These are phyloP conservation scores for Mactromeris polynyma DNA, from an alignment of 2,888 invertebrate species.

Conservation along the genomic window DNA sequence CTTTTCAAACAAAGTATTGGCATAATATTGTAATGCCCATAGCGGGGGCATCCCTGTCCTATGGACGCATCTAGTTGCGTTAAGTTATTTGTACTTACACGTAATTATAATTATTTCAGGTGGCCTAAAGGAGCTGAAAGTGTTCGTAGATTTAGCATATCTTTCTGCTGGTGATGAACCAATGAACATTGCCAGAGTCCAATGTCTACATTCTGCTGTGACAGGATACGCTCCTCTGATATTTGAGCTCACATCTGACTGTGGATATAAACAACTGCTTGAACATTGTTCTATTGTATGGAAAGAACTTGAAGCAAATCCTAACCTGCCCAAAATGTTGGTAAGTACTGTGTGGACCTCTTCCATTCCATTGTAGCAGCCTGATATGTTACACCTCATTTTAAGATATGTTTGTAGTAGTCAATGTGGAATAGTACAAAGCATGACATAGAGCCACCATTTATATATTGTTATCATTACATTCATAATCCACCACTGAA, in stretches of 20 bases:
- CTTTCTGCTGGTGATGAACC: conserved; percentile 80
- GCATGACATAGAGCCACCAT: too few species aligned
- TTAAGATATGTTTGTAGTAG: too few species aligned
- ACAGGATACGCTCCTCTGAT: conserved; percentile 85
- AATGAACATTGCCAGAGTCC: conserved; percentile 82
- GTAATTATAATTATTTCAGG: conserved; percentile 53
- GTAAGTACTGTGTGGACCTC: conserved; percentile 59
- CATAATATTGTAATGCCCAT: too few species aligned
- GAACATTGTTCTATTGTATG: conserved; percentile 80
- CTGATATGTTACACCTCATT: too few species aligned
- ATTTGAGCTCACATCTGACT: conserved; percentile 76
- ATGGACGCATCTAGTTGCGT: too few species aligned
- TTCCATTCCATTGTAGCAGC: too few species aligned
- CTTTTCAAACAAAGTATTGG: too few species aligned
- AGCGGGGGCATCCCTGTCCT: too few species aligned
- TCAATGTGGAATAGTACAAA: too few species aligned
- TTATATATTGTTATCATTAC: too few species aligned
- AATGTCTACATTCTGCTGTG: conserved; percentile 82
- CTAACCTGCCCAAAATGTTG: conserved; percentile 80
- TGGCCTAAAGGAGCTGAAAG: conserved; percentile 79
- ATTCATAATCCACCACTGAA: too few species aligned
- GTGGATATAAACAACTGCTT: conserved; percentile 75
- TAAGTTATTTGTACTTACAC: too few species aligned
- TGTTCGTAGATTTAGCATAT: conserved; percentile 82
- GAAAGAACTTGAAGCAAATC: conserved; percentile 77